Percentiles rank a stretch among this genome's conserved stretches.
Evolutionary conservation across 2,888 invertebrate genomes (phyloP).

Genomic region (Agrochola lychnidis): DNA sequence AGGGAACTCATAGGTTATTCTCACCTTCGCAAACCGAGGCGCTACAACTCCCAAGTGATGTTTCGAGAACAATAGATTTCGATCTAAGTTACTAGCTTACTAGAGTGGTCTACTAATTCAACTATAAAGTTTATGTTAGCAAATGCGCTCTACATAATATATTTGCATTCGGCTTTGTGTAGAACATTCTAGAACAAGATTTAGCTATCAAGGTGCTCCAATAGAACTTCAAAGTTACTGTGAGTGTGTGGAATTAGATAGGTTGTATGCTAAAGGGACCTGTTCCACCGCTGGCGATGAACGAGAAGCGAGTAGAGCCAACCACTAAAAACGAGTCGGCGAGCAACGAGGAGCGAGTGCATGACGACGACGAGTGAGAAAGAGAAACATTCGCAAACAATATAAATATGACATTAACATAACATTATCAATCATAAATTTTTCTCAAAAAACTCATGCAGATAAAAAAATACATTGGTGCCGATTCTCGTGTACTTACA

Average conservation of each 20-base stretch:
- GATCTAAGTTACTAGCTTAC: conserved; percentile 21
- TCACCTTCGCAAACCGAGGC: background rate
- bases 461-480: too few species aligned
- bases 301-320: background rate
- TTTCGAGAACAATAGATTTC: conserved; percentile 4
- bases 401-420: too few species aligned
- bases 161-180: conserved; percentile 30
- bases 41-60: conserved; percentile 4
- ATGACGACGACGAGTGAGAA: too few species aligned
- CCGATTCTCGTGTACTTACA: too few species aligned
- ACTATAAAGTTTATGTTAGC: conserved; percentile 16
- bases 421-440: too few species aligned
- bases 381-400: too few species aligned
- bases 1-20: background rate
- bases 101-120: background rate
- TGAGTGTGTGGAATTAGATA: background rate
- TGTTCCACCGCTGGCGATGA: background rate
- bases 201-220: background rate
- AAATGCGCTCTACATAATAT: background rate
- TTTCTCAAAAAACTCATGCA: too few species aligned
- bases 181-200: background rate
- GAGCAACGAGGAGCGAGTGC: too few species aligned
- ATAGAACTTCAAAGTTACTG: background rate
- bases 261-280: background rate
- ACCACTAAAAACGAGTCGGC: too few species aligned